Evolutionary conservation across 2,113 vertebrate genomes (phyloP), one percentile per base, ranked within the genome.

Genomic region (Petaurus breviceps): DNA sequence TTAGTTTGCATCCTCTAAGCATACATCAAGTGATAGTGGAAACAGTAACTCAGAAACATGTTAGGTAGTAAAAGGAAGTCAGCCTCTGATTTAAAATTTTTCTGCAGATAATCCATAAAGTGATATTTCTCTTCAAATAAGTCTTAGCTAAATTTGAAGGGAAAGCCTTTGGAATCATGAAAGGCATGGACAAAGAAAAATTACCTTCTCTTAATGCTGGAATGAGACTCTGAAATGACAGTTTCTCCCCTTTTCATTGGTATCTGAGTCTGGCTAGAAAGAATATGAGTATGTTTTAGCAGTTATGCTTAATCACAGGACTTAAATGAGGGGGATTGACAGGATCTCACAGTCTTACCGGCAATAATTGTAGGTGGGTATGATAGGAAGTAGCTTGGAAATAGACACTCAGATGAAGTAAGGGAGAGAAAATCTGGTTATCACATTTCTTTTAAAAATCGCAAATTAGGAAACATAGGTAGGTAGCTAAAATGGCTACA

Each of bases 61-160:
- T n/a, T 57, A 77, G 24, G 8, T 94, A n/a, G 49, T 61, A 23
- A 93, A 53, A 95, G n/a, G 68, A 43, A 84, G 37, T 49, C 49
- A 91, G 31, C 16, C 23, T 93, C 22, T 12, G 10, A 57, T 93
- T 94, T 84, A 84, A 94, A 92, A 77, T 2, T 89, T 8, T 92
- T 46, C 22, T 26, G 95, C 89, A 93, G 93, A 92, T 94, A 95
- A 89, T 7, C 94, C 54, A 95, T 57, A 95, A 52, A 96, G 51
- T 90, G 46, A 52, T 90, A 77, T 61, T 90, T 97, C 53, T 95
- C 54, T 93, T 49, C 46, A 89, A 93, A 96, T 89, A 95, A 94
- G 51, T 92, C 90, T 93, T 92, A 68, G 89, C 31, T 93, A 51
- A 46, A 93, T 95, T 93, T 95, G 31, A 94, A 95, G 94, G 53